Percentiles rank a stretch among this genome's conserved stretches.
Conservation (phyloP, 2,113 vertebrate species). For the Callipepla squamata region DNA sequence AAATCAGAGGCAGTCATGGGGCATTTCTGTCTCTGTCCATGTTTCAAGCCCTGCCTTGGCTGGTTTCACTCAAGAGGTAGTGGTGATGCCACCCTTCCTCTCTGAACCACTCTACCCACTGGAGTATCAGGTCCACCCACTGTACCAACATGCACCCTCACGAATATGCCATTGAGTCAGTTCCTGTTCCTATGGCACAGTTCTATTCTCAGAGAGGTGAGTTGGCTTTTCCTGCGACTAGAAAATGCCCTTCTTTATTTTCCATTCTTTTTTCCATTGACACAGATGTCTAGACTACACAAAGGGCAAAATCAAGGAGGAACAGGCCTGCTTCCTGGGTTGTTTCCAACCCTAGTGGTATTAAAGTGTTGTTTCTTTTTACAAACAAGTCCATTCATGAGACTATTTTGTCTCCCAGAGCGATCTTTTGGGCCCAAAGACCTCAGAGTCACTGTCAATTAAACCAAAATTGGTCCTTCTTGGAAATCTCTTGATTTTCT, state of each 20-base stretch:
- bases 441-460: not conserved
- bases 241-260: conserved; percentile 23
- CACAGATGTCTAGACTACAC: conserved; percentile 40
- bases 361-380: not conserved
- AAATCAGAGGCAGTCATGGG: not conserved
- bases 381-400: conserved; percentile 55
- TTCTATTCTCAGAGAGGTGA: conserved; percentile 42
- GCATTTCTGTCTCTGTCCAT: rapidly evolving
- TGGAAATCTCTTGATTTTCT: not conserved
- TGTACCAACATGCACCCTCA: not conserved
- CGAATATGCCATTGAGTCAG: conserved; percentile 14
- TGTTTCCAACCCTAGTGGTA: conserved; percentile 46
- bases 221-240: not conserved
- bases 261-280: conserved; percentile 25
- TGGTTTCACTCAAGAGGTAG: not conserved
- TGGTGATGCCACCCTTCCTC: not conserved
- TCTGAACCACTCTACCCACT: not conserved
- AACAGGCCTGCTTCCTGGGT: conserved; percentile 32
- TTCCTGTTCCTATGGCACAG: conserved; percentile 41
- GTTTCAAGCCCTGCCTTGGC: not conserved
- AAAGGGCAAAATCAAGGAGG: conserved; percentile 55
- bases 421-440: conserved; percentile 24
- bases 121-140: not conserved
- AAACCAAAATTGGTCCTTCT: not conserved
- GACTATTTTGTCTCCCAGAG: conserved; percentile 21